These are phyloP conservation scores for Phorcus lineatus DNA, from an alignment of 2,888 invertebrate species.

Conservation along the genomic window DNA sequence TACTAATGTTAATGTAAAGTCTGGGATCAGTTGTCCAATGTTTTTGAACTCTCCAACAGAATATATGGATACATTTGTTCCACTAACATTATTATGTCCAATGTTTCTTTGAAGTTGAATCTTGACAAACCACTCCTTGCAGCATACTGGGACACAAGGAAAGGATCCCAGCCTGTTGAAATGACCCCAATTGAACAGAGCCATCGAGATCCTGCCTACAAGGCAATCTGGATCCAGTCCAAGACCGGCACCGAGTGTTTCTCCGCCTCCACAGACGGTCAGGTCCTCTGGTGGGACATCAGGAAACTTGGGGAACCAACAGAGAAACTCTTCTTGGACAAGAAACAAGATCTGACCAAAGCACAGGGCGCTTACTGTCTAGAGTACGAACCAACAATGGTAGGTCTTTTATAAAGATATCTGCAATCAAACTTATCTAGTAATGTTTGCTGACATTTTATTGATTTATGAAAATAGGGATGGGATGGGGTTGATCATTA, in stretches of 20 bases:
- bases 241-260: constrained; percentile 97
- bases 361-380: constrained; percentile 85
- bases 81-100: too few relatives aligned
- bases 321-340: constrained; percentile 85
- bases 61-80: too few relatives aligned
- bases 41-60: too few relatives aligned
- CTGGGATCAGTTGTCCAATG: too few relatives aligned
- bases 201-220: constrained; percentile 91
- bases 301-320: constrained; percentile 84
- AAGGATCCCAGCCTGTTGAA: constrained; percentile 88
- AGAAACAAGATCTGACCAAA: constrained; percentile 81
- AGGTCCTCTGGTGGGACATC: constrained; percentile 88
- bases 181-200: constrained; percentile 87
- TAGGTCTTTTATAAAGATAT: constrained; percentile 47
- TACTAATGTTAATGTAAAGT: too few relatives aligned
- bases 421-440: too few relatives aligned
- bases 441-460: too few relatives aligned
- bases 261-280: constrained; percentile 93
- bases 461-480: too few relatives aligned
- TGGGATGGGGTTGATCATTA: too few relatives aligned
- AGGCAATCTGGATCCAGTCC: constrained; percentile 93
- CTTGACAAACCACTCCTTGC: neutral
- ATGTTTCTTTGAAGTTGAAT: too few relatives aligned
- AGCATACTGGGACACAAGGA: constrained; percentile 78
- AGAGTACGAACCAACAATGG: constrained; percentile 88